Evolutionary conservation across 2,888 invertebrate species (phyloP).

Genomic region (Didymodactylos carnosus): DNA sequence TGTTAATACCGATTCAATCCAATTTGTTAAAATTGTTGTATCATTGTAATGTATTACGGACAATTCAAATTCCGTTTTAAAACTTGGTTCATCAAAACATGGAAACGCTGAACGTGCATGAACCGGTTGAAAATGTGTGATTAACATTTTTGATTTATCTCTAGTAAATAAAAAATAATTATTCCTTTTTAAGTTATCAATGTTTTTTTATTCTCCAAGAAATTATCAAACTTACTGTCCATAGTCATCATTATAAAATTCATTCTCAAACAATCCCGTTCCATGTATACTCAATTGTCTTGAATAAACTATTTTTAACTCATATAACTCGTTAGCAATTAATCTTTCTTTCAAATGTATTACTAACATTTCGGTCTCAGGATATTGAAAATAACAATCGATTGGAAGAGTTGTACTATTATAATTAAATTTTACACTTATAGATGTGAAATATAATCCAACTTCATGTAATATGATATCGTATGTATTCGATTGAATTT

Average conservation of each 20-base stretch:
- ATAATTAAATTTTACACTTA: background rate
- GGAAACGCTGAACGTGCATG: conserved; percentile 11
- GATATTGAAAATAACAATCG: background rate
- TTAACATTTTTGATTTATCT: background rate
- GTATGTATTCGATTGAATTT: background rate
- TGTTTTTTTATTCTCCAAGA: background rate
- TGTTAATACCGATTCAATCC: background rate
- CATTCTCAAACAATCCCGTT: background rate
- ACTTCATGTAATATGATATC: background rate
- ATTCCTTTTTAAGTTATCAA: background rate
- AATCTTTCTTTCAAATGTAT: background rate
- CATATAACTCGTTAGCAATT: background rate
- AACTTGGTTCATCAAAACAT: conserved; percentile 12
- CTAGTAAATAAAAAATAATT: background rate
- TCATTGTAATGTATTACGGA: background rate
- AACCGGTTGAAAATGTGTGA: conserved; percentile 10
- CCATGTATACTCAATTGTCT: background rate
- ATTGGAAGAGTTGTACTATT: background rate
- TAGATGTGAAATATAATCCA: background rate
- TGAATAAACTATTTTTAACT: background rate
- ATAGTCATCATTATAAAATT: background rate
- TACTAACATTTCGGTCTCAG: background rate
- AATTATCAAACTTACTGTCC: background rate
- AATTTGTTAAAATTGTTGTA: conserved; percentile 3
- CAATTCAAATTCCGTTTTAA: conserved; percentile 3